Base-by-base conservation (phyloP, 2,113 vertebrate species). In the Astatoreochromis straeleni region DNA sequence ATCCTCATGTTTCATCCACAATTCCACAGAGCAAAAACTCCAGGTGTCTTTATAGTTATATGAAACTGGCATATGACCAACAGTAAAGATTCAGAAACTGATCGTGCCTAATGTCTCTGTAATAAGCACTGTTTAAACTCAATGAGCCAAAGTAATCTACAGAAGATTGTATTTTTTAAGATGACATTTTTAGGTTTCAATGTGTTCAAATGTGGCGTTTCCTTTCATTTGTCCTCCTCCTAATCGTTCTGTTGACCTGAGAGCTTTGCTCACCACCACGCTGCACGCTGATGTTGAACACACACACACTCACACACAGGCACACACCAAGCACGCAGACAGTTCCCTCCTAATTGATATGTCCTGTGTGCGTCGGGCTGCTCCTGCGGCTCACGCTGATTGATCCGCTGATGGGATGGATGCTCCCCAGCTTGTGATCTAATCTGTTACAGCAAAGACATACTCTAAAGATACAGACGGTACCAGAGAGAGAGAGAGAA, bases 321-420 rank as follows among this genome's bases (percentile, higher is more conserved):
- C 24, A 53, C 58, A 79, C 84, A 45, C 38, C 57, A 73, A 6
- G 60, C 4, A 49, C 8, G 70, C 51, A 80, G 81, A 79, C 21
- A n/a, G 24, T 55, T 63, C 40, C 55, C 16, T 42, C 42, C 83
- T 91, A 92, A 93, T 87, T 90, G 89, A 94, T 86, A 81, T 91
- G 84, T 88, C 83, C 49, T 68, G 75, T 84, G 88, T 88, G 82
- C 3, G 40, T 51, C n/a, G 24, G 75, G 65, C 53, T 53, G 65
- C 86, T 91, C 60, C n/a, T 38, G 19, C 12, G 2, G 35, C 68
- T 92, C 80, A 7, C 17, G 19, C 60, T 92, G 94, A 95, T 83
- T 94, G 93, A 92, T 91, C 87, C 70, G 19, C 83, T 83, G 91
- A 90, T 92, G 86, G 63, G 89, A 90, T 80, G 70, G 91, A 92